A percentile compares a stretch with the other conserved stretches of the same genome.
phyloP scores from a whole-genome alignment of 2,113 vertebrate genomes.

The Toxostoma redivivum region DNA sequence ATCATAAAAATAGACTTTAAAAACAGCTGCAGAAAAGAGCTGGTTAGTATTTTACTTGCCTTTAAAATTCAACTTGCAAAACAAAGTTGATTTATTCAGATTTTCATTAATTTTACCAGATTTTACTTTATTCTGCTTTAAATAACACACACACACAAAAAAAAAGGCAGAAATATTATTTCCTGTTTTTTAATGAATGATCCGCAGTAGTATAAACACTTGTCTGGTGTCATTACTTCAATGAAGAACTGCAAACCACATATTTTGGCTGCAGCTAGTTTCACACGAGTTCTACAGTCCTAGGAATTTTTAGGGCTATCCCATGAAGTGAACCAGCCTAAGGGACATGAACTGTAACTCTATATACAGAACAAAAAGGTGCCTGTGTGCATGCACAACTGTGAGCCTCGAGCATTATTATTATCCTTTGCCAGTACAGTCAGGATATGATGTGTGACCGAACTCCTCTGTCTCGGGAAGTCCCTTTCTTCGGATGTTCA shows the following conservation, averaged over 20 bases:
- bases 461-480: background rate
- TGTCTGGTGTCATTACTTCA: background rate
- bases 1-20: slow-evolving; percentile 24
- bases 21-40: background rate
- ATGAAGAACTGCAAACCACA: background rate
- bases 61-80: background rate
- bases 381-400: background rate
- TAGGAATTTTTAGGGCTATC: background rate
- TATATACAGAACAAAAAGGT: background rate
- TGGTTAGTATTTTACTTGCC: background rate
- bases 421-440: background rate
- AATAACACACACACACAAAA: background rate
- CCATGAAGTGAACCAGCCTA: background rate
- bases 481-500: background rate
- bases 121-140: slow-evolving; percentile 5
- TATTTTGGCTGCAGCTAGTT: background rate
- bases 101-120: background rate
- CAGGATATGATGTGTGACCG: background rate
- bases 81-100: background rate
- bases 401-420: background rate
- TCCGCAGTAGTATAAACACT: background rate
- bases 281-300: background rate
- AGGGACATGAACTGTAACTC: background rate
- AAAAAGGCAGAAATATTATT: slow-evolving; percentile 2
- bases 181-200: background rate